Evolutionary conservation across 2,113 vertebrate genomes (phyloP).

Genomic region (Columbina picui): DNA sequence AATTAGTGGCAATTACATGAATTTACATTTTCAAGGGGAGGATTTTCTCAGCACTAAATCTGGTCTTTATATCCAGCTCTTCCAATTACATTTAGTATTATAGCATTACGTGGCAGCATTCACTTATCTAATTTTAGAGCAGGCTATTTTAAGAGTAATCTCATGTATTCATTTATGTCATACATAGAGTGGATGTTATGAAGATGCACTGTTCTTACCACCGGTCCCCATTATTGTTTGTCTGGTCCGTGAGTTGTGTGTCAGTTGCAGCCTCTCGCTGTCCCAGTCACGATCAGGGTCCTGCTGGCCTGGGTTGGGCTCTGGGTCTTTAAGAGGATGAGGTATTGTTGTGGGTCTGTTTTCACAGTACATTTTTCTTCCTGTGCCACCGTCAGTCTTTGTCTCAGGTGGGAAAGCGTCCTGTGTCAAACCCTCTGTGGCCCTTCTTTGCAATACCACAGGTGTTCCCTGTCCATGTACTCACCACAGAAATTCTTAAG

Average conservation of each 20-base stretch:
- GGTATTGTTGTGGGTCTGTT: neutral
- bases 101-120: neutral
- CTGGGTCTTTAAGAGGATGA: neutral
- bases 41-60: neutral
- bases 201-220: neutral
- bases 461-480: neutral
- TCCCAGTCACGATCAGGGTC: neutral
- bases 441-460: neutral
- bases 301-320: neutral
- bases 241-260: neutral
- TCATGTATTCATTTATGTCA: constrained; percentile 27
- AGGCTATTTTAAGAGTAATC: constrained; percentile 30
- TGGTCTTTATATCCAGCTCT: neutral
- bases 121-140: neutral
- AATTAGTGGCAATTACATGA: constrained; percentile 40
- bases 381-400: neutral
- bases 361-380: neutral
- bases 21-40: constrained; percentile 40
- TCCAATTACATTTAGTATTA: constrained; percentile 7
- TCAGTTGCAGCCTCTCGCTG: neutral
- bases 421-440: neutral
- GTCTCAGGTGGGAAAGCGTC: neutral
- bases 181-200: neutral
- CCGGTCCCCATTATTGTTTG: neutral
- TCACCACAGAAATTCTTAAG: neutral